These are phyloP conservation scores for Babyrousa celebensis DNA, from an alignment of 2,797 vertebrate species.

Conservation along the genomic window DNA sequence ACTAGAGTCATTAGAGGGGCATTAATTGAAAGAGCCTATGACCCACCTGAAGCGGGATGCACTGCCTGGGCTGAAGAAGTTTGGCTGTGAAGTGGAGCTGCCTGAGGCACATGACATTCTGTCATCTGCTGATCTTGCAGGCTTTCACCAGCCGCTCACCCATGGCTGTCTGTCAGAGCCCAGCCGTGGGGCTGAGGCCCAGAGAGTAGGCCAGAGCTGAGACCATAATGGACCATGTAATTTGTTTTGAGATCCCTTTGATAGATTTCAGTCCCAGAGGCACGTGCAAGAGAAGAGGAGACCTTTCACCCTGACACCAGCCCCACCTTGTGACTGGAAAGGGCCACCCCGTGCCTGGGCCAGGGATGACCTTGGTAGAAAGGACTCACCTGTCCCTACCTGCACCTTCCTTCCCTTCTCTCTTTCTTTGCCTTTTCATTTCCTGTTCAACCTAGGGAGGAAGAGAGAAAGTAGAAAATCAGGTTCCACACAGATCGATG, in stretches of 20 bases:
- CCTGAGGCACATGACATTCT: constrained; percentile 82
- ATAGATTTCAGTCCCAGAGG: constrained; percentile 86
- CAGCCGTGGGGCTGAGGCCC: constrained; percentile 57
- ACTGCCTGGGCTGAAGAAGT: constrained; percentile 69
- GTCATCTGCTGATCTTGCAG: constrained; percentile 86
- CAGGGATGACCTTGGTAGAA: not conserved
- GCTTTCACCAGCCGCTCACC: constrained; percentile 80
- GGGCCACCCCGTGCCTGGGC: constrained; percentile 1
- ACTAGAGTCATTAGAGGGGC: constrained; percentile 81
- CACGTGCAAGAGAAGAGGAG: constrained; percentile 82
- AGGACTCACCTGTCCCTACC: constrained; percentile 55
- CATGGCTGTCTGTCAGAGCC: constrained; percentile 68
- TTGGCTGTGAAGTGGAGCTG: constrained; percentile 80
- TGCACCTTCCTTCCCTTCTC: constrained; percentile 53
- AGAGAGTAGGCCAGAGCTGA: constrained; percentile 75
- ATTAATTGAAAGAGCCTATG: constrained; percentile 84
- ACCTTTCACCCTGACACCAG: constrained; percentile 37
- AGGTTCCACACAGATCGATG: constrained; percentile 79
- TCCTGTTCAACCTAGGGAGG: constrained; percentile 16
- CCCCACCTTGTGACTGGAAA: constrained; percentile 29
- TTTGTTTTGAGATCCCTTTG: constrained; percentile 89
- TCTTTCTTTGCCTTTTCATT: constrained; percentile 35
- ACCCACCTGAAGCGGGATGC: constrained; percentile 78
- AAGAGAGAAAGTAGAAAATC: constrained; percentile 59
- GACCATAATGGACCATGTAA: constrained; percentile 88